phyloP scores from a whole-genome alignment of 2,888 invertebrate species.

The Leucania comma region DNA sequence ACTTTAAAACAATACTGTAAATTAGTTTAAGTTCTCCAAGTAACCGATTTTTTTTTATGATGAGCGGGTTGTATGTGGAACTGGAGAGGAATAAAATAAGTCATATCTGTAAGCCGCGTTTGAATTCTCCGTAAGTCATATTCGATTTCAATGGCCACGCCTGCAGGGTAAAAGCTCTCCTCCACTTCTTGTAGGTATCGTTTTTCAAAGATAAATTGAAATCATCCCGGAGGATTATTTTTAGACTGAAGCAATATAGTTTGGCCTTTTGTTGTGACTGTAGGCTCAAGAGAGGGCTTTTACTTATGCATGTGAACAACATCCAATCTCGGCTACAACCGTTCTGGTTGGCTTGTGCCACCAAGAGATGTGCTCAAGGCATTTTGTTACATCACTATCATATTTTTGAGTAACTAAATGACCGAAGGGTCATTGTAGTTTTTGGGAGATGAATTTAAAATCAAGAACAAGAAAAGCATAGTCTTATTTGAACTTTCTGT shows the following conservation, averaged over 20 bases:
- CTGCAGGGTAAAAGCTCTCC: neutral
- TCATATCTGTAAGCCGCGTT: too few species aligned
- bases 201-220: neutral
- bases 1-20: too few species aligned
- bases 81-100: too few species aligned
- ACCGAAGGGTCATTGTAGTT: neutral
- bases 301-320: slow-evolving; percentile 6
- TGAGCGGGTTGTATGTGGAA: too few species aligned
- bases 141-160: neutral
- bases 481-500: too few species aligned
- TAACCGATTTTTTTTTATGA: too few species aligned
- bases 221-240: slow-evolving; percentile 1
- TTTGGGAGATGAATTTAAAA: neutral
- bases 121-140: neutral
- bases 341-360: slow-evolving; percentile 1
- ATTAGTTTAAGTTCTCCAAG: too few species aligned
- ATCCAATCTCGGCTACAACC: slow-evolving; percentile 5
- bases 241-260: neutral
- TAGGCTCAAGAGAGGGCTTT: slow-evolving; percentile 1
- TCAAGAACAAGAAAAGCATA: neutral
- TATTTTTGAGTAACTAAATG: neutral
- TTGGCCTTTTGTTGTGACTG: neutral
- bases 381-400: slow-evolving; percentile 1
- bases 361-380: neutral
- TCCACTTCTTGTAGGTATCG: neutral